Base-by-base conservation (phyloP, 2,797 vertebrate genomes). In the Vireo griseus region DNA sequence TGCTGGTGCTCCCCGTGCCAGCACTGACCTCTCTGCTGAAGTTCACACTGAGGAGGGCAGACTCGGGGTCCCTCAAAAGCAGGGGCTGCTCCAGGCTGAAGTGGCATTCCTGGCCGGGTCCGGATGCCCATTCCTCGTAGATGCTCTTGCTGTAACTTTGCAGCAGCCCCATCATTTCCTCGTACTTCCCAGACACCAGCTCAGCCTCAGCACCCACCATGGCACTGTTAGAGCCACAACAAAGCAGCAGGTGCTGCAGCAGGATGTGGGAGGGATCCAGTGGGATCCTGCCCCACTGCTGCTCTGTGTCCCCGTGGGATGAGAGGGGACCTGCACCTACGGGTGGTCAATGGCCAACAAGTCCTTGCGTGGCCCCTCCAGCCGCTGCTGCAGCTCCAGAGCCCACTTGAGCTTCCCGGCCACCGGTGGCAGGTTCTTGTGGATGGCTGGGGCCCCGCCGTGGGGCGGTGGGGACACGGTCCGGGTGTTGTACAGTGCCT, bases 61-160 rank as follows among this genome's bases (percentile, higher is more conserved):
- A 95, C 28, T 4, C 0, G 1, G 68, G 71, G 37, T 96, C 79
- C 5, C 97, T 91, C 25, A 37, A 86, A 14, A 98, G 95, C 59
- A 98, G 71, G 3, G 98, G 98, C 88, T 98, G 98, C 11, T 98
- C 95, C 92, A 98, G 95, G 94, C 97, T 98, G 93, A 98, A 97
- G 45, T 44, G 86, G 55, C 98, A 98, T 25, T 98, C 97, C 58
- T 37, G 48, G 20, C 98, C 97, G 0, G 98, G 95, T 0, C 95
- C 54, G 0, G 5, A 29, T 6, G 87, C 95, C 98, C 98, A 98
- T 16, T 96, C 76, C 42, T 14, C 9, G 2, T 97, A 98, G 77
- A 89, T 84, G 21, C 22, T 52, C 63, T 96, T 24, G 0, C 96
- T 91, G 90, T 91, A 96, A 10, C 12, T 9, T 5, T 69, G 72